Conservation (phyloP, 2,113 vertebrate genomes). For the Limanda limanda region DNA sequence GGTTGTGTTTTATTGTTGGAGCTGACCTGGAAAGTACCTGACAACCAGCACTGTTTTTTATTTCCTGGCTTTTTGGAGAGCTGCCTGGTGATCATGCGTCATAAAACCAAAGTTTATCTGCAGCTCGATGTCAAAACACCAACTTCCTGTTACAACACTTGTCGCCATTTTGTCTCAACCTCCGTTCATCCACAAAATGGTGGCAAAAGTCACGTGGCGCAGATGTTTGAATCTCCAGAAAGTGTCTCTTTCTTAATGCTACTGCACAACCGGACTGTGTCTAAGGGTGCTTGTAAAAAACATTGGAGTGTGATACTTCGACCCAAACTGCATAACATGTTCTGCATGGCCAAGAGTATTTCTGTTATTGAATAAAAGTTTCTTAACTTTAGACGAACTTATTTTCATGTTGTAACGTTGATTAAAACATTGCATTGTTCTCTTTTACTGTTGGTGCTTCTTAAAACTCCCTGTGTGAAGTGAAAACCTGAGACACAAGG, state of each 20-base stretch:
- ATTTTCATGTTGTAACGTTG: background rate
- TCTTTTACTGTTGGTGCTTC: background rate
- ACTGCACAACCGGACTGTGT: background rate
- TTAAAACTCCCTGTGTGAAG: background rate
- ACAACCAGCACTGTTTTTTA: background rate
- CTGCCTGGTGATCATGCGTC: slow-evolving; percentile 2
- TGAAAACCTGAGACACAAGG: background rate
- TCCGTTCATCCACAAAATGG: slow-evolving; percentile 24
- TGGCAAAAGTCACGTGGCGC: background rate
- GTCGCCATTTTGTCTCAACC: slow-evolving; percentile 40
- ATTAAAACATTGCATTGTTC: background rate
- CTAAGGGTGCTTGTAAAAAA: too few species aligned
- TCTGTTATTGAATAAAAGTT: too few species aligned
- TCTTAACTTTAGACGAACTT: too few species aligned
- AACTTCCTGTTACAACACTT: background rate
- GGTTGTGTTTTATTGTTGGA: slow-evolving; percentile 21
- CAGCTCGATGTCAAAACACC: background rate
- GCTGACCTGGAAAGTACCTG: slow-evolving; percentile 45
- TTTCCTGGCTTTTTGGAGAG: background rate
- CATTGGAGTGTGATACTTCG: too few species aligned
- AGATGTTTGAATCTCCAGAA: fast-evolving
- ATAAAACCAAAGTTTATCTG: slow-evolving; percentile 2
- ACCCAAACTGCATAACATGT: too few species aligned
- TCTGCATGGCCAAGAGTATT: too few species aligned
- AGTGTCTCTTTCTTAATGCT: background rate